Conservation (phyloP, 1,140 invertebrate species). For the Pollicipes pollicipes region DNA sequence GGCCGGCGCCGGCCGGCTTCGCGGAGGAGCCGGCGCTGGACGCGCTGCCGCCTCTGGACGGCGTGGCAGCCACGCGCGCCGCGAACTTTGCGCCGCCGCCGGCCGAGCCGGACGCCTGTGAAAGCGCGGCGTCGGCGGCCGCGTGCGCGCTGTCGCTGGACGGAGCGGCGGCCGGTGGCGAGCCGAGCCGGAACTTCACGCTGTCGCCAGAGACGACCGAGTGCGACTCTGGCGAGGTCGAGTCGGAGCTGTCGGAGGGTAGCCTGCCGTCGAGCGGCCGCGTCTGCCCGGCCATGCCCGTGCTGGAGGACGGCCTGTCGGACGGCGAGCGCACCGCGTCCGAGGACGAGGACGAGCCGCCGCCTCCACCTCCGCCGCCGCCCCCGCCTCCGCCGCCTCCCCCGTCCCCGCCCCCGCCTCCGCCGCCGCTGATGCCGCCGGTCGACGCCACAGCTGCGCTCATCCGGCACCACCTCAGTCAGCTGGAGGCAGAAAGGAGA, state of each 20-base stretch:
- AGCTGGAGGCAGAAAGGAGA: background rate
- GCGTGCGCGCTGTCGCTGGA: background rate
- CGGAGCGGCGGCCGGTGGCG: no score
- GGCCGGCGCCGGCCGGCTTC: background rate
- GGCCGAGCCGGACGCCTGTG: background rate
- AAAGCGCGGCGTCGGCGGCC: no score
- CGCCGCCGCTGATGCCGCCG: background rate
- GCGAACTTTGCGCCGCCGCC: no score
- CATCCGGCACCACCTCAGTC: background rate
- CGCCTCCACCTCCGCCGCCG: no score
- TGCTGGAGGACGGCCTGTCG: conserved; percentile 78
- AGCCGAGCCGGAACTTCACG: conserved; percentile 48
- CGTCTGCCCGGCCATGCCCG: conserved; percentile 61
- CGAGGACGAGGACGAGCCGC: background rate
- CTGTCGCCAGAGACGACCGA: conserved; percentile 89
- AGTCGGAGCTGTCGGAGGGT: conserved; percentile 29
- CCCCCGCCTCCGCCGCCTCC: no score
- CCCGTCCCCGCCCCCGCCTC: no score
- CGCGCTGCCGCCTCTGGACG: background rate
- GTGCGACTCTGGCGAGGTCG: conserved; percentile 75
- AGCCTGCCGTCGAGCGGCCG: conserved; percentile 27
- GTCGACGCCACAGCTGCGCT: background rate
- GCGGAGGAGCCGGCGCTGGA: background rate
- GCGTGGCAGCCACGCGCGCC: background rate
- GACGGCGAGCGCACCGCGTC: conserved; percentile 24